Percentiles rank a stretch among this genome's conserved stretches.
These are phyloP conservation scores for Archips xylosteana DNA, from an alignment of 2,888 invertebrate genomes.

Conservation along the genomic window DNA sequence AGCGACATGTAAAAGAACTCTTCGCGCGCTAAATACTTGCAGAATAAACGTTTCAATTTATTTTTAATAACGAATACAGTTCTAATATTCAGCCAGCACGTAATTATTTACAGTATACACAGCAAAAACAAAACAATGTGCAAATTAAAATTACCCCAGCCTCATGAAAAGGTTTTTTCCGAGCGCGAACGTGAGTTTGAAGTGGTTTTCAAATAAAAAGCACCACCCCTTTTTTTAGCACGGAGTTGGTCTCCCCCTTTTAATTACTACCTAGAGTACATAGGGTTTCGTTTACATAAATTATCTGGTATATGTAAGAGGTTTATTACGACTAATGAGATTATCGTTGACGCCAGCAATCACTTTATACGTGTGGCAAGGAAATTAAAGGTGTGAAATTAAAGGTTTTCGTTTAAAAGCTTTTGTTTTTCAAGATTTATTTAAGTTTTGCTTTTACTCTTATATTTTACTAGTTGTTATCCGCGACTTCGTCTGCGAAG, in stretches of 20 bases:
- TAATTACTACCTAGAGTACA: conserved; percentile 9
- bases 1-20: no score
- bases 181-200: conserved; percentile 22
- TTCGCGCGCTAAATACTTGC: no score
- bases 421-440: no score
- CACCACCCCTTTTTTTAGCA: conserved; percentile 19
- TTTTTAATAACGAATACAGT: neutral
- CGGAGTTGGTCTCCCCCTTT: conserved; percentile 35
- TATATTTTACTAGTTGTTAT: no score
- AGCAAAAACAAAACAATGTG: conserved; percentile 16
- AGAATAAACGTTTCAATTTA: no score
- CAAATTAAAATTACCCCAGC: conserved; percentile 29
- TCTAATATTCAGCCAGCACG: neutral
- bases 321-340: neutral
- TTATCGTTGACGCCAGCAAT: neutral
- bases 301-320: neutral
- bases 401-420: neutral
- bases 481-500: no score
- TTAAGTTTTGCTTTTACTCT: no score
- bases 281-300: conserved; percentile 6
- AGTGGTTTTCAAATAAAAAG: conserved; percentile 39
- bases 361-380: no score
- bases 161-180: conserved; percentile 31
- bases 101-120: conserved; percentile 11
- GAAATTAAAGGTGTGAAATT: no score